These are phyloP conservation scores for Vanessa tameamea DNA, from an alignment of 1,140 invertebrate species.

Conservation along the genomic window DNA sequence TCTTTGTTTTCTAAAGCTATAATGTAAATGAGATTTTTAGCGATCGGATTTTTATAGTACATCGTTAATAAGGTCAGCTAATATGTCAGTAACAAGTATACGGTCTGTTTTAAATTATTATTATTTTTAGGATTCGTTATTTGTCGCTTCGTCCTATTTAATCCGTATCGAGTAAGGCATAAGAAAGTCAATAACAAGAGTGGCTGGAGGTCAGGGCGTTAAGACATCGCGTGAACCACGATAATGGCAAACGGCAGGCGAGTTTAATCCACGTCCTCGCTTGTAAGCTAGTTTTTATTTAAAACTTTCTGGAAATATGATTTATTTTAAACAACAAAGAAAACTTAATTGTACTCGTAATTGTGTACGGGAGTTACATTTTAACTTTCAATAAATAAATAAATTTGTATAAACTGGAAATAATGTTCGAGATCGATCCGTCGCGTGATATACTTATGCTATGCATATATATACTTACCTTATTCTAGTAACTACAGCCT, in stretches of 20 bases:
- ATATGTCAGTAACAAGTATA: not conserved
- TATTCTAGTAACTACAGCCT: too few relatives aligned
- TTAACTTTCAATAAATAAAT: too few relatives aligned
- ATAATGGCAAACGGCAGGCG: conserved; percentile 56
- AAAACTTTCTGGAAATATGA: conserved; percentile 24
- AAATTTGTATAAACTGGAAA: too few relatives aligned
- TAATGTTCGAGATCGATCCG: too few relatives aligned
- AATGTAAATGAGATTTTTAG: conserved; percentile 3
- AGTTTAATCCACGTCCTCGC: conserved; percentile 55
- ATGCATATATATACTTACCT: too few relatives aligned
- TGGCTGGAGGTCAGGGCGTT: conserved; percentile 58
- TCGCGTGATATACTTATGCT: too few relatives aligned
- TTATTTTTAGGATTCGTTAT: not conserved
- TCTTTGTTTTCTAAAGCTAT: conserved; percentile 5
- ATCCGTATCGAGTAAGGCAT: conserved; percentile 25
- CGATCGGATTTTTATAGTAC: not conserved
- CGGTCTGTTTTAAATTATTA: not conserved
- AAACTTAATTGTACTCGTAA: not conserved
- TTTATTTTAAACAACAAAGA: not conserved
- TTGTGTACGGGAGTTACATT: not conserved
- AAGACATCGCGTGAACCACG: conserved; percentile 63
- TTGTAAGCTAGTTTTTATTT: conserved; percentile 30
- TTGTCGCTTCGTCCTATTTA: conserved; percentile 10
- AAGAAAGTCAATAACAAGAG: conserved; percentile 67
- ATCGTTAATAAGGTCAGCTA: too few relatives aligned